A percentile compares a stretch with the other conserved stretches of the same genome.
These are phyloP conservation scores for Himantopus leucocephalus DNA, from an alignment of 2,113 vertebrate species.

Conservation along the genomic window DNA sequence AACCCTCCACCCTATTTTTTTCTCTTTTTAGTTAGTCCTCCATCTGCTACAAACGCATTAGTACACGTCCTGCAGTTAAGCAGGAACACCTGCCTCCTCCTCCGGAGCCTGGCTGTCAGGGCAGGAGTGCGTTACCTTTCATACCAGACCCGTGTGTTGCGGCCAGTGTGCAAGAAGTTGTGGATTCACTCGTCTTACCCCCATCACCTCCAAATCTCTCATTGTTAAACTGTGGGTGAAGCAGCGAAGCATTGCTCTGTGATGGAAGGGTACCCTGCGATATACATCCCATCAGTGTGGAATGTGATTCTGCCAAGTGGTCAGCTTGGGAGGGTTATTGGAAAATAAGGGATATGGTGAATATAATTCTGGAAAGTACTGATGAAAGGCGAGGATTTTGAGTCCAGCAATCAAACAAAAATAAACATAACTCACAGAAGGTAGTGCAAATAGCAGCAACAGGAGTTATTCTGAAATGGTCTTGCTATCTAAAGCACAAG, in stretches of 20 bases:
- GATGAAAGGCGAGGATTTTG: not conserved
- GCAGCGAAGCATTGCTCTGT: not conserved
- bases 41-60: not conserved
- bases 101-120: not conserved
- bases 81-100: not conserved
- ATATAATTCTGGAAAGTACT: not conserved
- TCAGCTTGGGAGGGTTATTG: not conserved
- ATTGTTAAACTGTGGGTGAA: not conserved
- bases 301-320: not conserved
- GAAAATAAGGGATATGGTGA: not conserved
- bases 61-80: not conserved
- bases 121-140: fast-evolving
- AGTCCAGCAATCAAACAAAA: not conserved
- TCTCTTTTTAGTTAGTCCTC: not conserved
- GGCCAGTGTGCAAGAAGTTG: not conserved
- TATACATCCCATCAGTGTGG: fast-evolving
- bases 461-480: not conserved
- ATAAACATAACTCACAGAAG: not conserved
- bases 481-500: not conserved
- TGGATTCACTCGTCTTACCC: not conserved
- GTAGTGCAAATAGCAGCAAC: not conserved
- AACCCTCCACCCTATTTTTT: not conserved
- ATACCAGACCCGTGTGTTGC: not conserved
- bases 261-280: not conserved
- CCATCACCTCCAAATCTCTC: not conserved